Percentiles rank a stretch among this genome's conserved stretches.
These are phyloP conservation scores for Conops quadrifasciatus DNA, from an alignment of 2,888 invertebrate genomes.

Conservation along the genomic window DNA sequence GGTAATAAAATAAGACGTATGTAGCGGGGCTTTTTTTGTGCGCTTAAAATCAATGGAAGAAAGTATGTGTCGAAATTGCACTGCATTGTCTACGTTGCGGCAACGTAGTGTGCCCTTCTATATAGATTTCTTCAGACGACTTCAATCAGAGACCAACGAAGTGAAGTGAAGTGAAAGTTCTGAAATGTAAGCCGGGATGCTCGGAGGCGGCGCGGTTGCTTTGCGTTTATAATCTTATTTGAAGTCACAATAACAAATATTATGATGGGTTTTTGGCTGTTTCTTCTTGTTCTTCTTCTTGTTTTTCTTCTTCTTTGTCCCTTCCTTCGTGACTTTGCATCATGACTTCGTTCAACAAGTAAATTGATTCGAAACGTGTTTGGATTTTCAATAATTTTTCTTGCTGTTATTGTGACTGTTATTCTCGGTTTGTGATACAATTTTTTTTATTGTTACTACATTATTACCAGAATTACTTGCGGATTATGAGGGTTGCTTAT, in stretches of 20 bases:
- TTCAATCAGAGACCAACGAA: too few relatives aligned
- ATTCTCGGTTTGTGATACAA: slow-evolving; percentile 48
- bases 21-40: too few relatives aligned
- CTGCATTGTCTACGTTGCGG: too few relatives aligned
- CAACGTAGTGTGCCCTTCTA: too few relatives aligned
- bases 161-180: neutral
- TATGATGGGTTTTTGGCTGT: slow-evolving; percentile 39
- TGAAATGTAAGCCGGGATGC: slow-evolving; percentile 16
- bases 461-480: slow-evolving; percentile 50
- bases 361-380: slow-evolving; percentile 57
- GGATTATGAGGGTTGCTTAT: slow-evolving; percentile 42
- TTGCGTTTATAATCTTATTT: slow-evolving; percentile 41
- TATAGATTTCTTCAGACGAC: neutral
- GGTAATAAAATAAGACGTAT: too few relatives aligned
- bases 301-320: slow-evolving; percentile 7
- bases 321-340: slow-evolving; percentile 38
- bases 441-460: slow-evolving; percentile 46
- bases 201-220: too few relatives aligned
- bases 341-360: slow-evolving; percentile 54
- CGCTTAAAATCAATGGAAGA: too few relatives aligned
- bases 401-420: slow-evolving; percentile 39
- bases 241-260: slow-evolving; percentile 40
- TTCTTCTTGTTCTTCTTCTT: neutral
- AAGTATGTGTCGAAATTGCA: neutral
- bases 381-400: slow-evolving; percentile 49